Conservation (phyloP, 2,888 invertebrate species). For the Papilio elwesi region DNA sequence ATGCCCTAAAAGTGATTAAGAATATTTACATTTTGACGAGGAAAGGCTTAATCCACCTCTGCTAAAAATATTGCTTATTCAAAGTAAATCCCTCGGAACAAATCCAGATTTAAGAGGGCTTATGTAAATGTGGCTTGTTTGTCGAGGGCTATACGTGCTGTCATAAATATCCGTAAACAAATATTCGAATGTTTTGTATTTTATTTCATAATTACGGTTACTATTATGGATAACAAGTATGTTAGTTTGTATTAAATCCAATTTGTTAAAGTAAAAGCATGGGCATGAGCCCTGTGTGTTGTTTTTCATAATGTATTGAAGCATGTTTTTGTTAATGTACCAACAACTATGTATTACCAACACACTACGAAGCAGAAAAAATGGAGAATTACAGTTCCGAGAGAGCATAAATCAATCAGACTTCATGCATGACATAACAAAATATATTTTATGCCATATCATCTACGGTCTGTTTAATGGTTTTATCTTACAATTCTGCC, state of each 20-base stretch:
- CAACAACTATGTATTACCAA: background rate
- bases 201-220: background rate
- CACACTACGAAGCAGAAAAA: background rate
- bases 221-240: background rate
- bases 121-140: conserved; percentile 30
- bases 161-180: conserved; percentile 20
- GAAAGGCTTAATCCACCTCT: background rate
- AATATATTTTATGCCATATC: background rate
- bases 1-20: background rate
- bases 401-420: background rate
- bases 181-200: background rate
- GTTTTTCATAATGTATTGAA: no score
- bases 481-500: background rate
- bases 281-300: no score
- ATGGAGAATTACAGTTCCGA: background rate
- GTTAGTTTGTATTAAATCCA: background rate
- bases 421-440: background rate
- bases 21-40: conserved; percentile 5
- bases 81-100: background rate
- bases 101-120: conserved; percentile 20
- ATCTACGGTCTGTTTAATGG: background rate
- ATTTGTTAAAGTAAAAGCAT: no score
- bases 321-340: background rate
- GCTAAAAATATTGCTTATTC: background rate
- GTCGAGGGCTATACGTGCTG: background rate